Evolutionary conservation across 2,888 invertebrate species (phyloP), one percentile per base, ranked within the genome.

Genomic region (Azorinus chamasolen): DNA sequence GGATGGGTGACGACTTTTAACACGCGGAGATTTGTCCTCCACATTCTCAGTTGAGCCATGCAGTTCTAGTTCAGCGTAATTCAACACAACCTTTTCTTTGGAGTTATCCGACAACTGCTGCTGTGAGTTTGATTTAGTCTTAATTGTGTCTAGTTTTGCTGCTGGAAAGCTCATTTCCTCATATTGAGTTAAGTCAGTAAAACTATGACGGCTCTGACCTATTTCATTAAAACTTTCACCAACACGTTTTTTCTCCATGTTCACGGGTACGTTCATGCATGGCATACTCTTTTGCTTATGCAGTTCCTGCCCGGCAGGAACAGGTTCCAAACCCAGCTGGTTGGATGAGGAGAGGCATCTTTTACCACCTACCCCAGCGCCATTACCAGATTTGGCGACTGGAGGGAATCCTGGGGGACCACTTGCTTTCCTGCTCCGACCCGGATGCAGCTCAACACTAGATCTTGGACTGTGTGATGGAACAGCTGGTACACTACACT

Each of bases 51-150:
- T 90, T 0, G 89, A 83, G 5, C 91, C 90, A 14, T 79, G 76
- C 24, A 93, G 83, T 65, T 93, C 93, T 25, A 93, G 72, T 4
- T 90, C 88, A 12, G 91, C 93, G 81, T 93, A 93, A 72, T 93
- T 91, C 65, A 96, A 91, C 58, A 68, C 69, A 32, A 32, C 4
- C 10, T 68, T 78, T 51, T 70, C 41, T 18, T 72, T 55, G 4
- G 62, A 46, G 1, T 48, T 45, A 12, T 64, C 64, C 1, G 59
- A 25, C 18, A 76, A 27, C 50, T 79, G 80, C 25, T 84, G 83
- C 22, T 79, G 78, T 2, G 81, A 77, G 10, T 72, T 76, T 4
- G 79, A 85, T 39, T 69, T 65, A 8, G 46, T 25, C 14, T 55
- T 50, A 0, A 50, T 16, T n/a, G 41, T 57, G 1, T 73, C 77